Evolutionary conservation across 2,797 vertebrate genomes (phyloP), one percentile per base, ranked within the genome.

Genomic region (Orestias chungarensis): DNA sequence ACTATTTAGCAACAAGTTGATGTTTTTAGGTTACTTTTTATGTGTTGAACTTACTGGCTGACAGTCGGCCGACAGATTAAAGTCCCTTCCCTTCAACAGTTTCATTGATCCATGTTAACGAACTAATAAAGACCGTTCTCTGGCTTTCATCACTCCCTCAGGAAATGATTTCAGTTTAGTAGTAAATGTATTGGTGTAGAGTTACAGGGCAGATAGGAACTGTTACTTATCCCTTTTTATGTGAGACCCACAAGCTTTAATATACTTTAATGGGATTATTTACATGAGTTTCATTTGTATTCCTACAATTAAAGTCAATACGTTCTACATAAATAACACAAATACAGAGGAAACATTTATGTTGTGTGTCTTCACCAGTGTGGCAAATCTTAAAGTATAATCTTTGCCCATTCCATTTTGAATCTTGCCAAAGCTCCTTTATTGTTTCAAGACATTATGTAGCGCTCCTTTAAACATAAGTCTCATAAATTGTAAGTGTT

Each of bases 1-100:
- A 85, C 77, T 73, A n/a, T 88, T 87, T 89, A 81, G 78, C 86
- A 84, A 85, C 17, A 68, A 77, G 68, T 66, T 65, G 73, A 81
- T 92, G 87, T 88, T 87, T 90, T 85, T 81, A 86, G 47, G 17
- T 42, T 4, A 65, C 49, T 57, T 20, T 11, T 1, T 11, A 40
- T 68, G 83, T 68, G 84, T 71, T 38, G 50, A 82, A 55, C 78
- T 76, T 79, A 72, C 73, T 31, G 67, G 35, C 29, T 54, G 72
- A 82, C 66, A 68, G 76, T 72, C 65, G 68, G 29, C 23, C 55
- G 49, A 2, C 6, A n/a, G n/a, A 20, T 15, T 29, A 44, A 10
- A 23, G 20, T 66, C 38, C 35, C 31, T 65, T 68, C 67, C 68
- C 20, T 54, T 23, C 31, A 70, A 20, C 20, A 29, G 42, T 54